Conservation (phyloP, 1,140 invertebrate species). For the Lepidotrigona ventralis region DNA sequence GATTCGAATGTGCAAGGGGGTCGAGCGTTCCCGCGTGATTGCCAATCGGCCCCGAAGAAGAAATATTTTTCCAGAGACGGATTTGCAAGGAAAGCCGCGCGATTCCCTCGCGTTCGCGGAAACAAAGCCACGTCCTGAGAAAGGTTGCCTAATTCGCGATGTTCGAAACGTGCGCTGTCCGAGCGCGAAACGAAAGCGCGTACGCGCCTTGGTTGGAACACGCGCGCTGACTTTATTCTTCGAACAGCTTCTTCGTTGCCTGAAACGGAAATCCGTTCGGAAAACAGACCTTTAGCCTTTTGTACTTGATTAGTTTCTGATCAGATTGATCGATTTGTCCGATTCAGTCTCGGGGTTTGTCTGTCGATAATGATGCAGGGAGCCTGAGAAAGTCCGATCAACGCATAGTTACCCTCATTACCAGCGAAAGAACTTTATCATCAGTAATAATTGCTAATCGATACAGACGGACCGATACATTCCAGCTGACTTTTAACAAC, state of each 20-base stretch:
- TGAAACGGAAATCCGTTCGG: no score
- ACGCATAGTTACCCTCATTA: background rate
- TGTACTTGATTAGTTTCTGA: background rate
- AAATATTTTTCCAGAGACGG: background rate
- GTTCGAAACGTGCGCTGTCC: background rate
- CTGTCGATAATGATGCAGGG: background rate
- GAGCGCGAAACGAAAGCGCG: background rate
- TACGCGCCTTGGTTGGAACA: background rate
- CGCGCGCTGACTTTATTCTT: background rate
- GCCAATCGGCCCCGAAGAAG: constrained; percentile 42
- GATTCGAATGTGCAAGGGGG: constrained; percentile 7
- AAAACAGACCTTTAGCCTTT: background rate
- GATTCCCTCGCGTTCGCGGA: background rate
- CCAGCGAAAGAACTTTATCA: background rate
- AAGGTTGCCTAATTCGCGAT: background rate
- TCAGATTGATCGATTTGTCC: background rate
- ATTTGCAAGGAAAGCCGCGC: constrained; percentile 7
- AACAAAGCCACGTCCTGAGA: constrained; percentile 22
- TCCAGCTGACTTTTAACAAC: background rate
- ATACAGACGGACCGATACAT: background rate
- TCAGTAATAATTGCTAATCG: background rate
- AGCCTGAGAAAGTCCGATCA: background rate
- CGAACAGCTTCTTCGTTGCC: background rate
- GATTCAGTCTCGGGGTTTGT: background rate
- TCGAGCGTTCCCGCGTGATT: constrained; percentile 40